A percentile compares a stretch with the other conserved stretches of the same genome.
phyloP scores from a whole-genome alignment of 2,888 invertebrate species.

The Drosophila parthenogenetica region DNA sequence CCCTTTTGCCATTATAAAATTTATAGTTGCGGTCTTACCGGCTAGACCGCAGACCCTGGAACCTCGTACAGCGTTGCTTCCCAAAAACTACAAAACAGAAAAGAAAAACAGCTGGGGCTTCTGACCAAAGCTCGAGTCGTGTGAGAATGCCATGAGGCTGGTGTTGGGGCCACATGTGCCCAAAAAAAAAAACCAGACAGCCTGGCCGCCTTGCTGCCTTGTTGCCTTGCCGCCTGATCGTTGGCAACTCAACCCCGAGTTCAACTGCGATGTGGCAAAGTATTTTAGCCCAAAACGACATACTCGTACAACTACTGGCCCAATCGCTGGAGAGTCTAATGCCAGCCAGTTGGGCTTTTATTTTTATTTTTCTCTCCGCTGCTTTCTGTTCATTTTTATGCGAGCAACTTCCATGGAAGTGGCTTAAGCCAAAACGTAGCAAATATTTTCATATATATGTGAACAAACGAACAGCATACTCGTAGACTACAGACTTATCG shows the following conservation, averaged over 20 bases:
- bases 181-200: slow-evolving; percentile 33
- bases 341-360: slow-evolving; percentile 50
- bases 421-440: slow-evolving; percentile 78
- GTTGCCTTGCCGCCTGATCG: slow-evolving; percentile 19
- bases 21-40: slow-evolving; percentile 71
- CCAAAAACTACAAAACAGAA: neutral
- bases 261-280: slow-evolving; percentile 68
- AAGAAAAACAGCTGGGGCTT: slow-evolving; percentile 24
- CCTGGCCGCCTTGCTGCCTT: slow-evolving; percentile 10
- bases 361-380: neutral
- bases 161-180: slow-evolving; percentile 72
- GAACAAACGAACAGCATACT: slow-evolving; percentile 43
- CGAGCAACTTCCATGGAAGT: slow-evolving; percentile 83
- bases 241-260: slow-evolving; percentile 74
- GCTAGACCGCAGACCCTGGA: slow-evolving; percentile 57
- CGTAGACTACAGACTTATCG: slow-evolving; percentile 80
- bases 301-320: slow-evolving; percentile 66
- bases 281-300: slow-evolving; percentile 49
- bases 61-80: slow-evolving; percentile 15
- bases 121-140: slow-evolving; percentile 62
- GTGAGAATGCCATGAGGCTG: slow-evolving; percentile 66
- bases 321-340: slow-evolving; percentile 61
- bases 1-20: slow-evolving; percentile 69
- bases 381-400: slow-evolving; percentile 53
- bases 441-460: slow-evolving; percentile 62